Evolutionary conservation across 2,113 vertebrate genomes (phyloP).

Genomic region (Pygoscelis antarcticus): DNA sequence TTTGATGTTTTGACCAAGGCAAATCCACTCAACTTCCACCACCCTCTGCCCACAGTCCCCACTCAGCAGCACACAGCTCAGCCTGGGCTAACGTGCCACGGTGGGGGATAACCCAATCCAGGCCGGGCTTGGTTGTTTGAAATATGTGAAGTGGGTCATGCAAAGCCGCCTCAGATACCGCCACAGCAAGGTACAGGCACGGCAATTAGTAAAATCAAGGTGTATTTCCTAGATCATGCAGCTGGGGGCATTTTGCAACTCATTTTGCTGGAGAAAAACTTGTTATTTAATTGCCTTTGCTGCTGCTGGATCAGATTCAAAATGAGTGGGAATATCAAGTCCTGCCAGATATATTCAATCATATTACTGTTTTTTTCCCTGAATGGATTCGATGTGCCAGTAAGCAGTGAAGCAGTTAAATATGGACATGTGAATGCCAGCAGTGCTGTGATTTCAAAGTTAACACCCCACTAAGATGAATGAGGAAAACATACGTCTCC

Average conservation of each 20-base stretch:
- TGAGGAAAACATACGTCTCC: not conserved
- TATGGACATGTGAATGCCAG: not conserved
- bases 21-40: not conserved
- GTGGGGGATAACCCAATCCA: not conserved
- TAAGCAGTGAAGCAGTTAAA: conserved; percentile 46
- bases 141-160: not conserved
- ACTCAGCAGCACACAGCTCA: accelerated
- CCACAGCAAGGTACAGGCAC: not conserved
- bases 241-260: conserved; percentile 66
- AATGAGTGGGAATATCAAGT: conserved; percentile 55
- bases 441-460: not conserved
- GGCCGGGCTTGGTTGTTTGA: accelerated
- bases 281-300: conserved; percentile 59
- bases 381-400: not conserved
- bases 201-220: conserved; percentile 53
- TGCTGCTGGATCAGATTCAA: conserved; percentile 48
- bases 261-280: conserved; percentile 27
- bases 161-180: accelerated
- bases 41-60: not conserved
- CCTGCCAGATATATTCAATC: conserved; percentile 54
- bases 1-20: not conserved
- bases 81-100: accelerated
- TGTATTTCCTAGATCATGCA: conserved; percentile 64
- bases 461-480: not conserved
- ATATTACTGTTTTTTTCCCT: not conserved